Evolutionary conservation across 1,140 invertebrate genomes (phyloP).

Genomic region (Camponotus pennsylvanicus): DNA sequence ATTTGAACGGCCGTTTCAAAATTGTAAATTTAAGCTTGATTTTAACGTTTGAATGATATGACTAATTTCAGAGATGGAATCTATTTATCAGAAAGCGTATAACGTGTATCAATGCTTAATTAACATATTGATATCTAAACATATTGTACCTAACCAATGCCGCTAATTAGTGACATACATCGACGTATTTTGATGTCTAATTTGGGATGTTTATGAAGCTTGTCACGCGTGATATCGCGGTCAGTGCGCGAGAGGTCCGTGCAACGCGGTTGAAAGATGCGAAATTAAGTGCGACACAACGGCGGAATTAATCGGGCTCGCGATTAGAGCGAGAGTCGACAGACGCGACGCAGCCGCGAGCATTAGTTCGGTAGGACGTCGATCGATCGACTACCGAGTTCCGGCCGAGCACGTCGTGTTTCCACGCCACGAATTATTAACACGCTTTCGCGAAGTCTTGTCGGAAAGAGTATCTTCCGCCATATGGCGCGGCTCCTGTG

Average conservation of each 20-base stretch:
- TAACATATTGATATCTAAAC: background rate
- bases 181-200: background rate
- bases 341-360: conserved; percentile 35
- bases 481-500: conserved; percentile 39
- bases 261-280: conserved; percentile 34
- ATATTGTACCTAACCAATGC: background rate
- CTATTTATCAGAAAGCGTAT: background rate
- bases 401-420: conserved; percentile 44
- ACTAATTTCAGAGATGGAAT: background rate
- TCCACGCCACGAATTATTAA: conserved; percentile 62
- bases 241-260: conserved; percentile 10
- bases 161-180: conserved; percentile 10
- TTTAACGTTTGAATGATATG: no score
- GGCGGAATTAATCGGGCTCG: conserved; percentile 53
- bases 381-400: conserved; percentile 55
- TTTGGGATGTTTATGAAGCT: conserved; percentile 32
- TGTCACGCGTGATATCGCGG: conserved; percentile 42
- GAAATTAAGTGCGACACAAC: conserved; percentile 59
- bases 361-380: conserved; percentile 54
- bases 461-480: conserved; percentile 55
- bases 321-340: conserved; percentile 56
- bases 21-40: no score
- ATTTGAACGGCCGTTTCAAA: no score
- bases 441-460: conserved; percentile 59
- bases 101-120: background rate